Evolutionary conservation across 2,888 invertebrate genomes (phyloP).

Genomic region (Nysson spinosus): DNA sequence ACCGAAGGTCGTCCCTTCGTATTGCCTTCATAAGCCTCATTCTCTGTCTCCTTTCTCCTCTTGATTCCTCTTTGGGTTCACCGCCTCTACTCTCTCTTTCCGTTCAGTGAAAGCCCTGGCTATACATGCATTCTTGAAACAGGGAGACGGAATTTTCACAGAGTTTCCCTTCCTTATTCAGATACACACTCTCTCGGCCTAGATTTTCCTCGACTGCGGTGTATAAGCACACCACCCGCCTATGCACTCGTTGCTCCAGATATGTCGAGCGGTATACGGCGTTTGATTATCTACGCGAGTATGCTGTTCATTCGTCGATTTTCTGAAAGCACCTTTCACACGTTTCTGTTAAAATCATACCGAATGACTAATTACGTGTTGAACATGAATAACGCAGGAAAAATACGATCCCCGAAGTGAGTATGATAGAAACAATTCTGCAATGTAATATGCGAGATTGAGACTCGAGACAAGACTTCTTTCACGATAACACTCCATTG

Average conservation of each 20-base stretch:
- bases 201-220: constrained; percentile 51
- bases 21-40: constrained; percentile 14
- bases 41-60: background rate
- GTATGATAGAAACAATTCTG: too few relatives aligned
- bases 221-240: constrained; percentile 30
- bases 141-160: constrained; percentile 47
- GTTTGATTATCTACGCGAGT: too few relatives aligned
- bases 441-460: too few relatives aligned
- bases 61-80: background rate
- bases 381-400: too few relatives aligned
- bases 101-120: constrained; percentile 1
- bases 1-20: constrained; percentile 28
- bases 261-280: constrained; percentile 36
- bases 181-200: constrained; percentile 38
- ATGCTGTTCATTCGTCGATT: too few relatives aligned
- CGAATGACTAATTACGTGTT: too few relatives aligned
- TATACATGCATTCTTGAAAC: constrained; percentile 9
- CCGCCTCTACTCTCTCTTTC: background rate
- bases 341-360: too few relatives aligned
- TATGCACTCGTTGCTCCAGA: constrained; percentile 43
- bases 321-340: too few relatives aligned
- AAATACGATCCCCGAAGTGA: too few relatives aligned
- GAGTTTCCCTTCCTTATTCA: constrained; percentile 45
- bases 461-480: background rate
- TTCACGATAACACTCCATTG: background rate